Percentiles rank a stretch among this genome's conserved stretches.
These are phyloP conservation scores for Gymnopithys bicolor DNA, from an alignment of 2,797 vertebrate species.

Conservation along the genomic window DNA sequence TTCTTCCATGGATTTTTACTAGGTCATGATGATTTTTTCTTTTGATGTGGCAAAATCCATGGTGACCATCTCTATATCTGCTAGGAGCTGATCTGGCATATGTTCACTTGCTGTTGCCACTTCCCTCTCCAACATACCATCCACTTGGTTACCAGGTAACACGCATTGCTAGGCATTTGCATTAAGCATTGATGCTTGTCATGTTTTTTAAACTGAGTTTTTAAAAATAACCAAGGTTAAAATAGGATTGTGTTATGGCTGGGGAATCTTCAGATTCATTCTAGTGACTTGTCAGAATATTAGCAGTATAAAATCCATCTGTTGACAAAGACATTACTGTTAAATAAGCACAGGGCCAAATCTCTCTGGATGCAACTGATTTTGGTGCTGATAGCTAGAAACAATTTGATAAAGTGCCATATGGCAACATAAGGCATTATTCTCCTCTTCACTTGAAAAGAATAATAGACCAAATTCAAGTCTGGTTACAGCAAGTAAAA, in stretches of 20 bases:
- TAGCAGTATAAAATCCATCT: slow-evolving; percentile 21
- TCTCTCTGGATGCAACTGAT: not conserved
- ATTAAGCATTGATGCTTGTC: slow-evolving; percentile 44
- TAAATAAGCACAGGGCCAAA: slow-evolving; percentile 20
- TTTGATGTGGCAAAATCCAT: slow-evolving; percentile 16
- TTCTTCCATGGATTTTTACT: not conserved
- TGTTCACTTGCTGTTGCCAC: slow-evolving; percentile 43
- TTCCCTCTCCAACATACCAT: slow-evolving; percentile 52
- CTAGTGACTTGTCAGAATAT: slow-evolving; percentile 27
- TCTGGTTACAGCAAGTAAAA: not conserved
- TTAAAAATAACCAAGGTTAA: slow-evolving; percentile 64
- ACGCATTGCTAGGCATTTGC: slow-evolving; percentile 48
- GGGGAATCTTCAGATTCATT: slow-evolving; percentile 44
- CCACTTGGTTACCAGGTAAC: slow-evolving; percentile 69
- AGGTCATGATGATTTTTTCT: not conserved
- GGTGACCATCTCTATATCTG: slow-evolving; percentile 39
- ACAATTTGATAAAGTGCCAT: not conserved
- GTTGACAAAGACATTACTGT: slow-evolving; percentile 16
- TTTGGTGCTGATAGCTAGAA: not conserved
- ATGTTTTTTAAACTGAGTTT: slow-evolving; percentile 42
- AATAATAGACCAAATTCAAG: not conserved
- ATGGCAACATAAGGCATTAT: not conserved
- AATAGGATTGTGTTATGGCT: slow-evolving; percentile 60
- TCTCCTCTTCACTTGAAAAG: not conserved
- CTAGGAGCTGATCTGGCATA: slow-evolving; percentile 30